Base-by-base conservation (phyloP, 2,113 vertebrate genomes). In the Perognathus longimembris region DNA sequence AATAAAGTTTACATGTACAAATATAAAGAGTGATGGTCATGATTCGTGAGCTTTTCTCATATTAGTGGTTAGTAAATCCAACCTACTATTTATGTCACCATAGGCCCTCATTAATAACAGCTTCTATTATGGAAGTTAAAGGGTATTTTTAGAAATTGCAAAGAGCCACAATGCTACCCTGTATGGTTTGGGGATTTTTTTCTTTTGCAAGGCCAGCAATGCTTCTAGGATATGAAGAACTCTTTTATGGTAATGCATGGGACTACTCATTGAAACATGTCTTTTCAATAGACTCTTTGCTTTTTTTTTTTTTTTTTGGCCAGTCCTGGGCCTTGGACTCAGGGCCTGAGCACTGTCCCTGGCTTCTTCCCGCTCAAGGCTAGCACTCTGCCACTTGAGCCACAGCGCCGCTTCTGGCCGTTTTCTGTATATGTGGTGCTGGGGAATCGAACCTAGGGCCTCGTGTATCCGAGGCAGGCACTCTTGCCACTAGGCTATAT, bases 21-120 rank as follows among this genome's bases (percentile, higher is more conserved):
- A 9, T 42, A 82, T 22, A 30, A 36, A 54, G 14, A 82, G 34
- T 84, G 59, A 79, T 0, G 4, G 57, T 6, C 45, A 85, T 67
- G 64, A 89, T 0, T 6, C n/a, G 30, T 64, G 76, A 30, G 36
- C 7, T 95, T 94, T 82, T 18, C 54, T 93, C 67, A 85, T 15
- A 64, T 63, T 71, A 45, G 59, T 26, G 14, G 70, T 66, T 11
- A 83, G 20, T 74, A 89, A 40, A 76, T 92, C 80, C 87, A 77
- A 95, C 50, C 66, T 6, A 9, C 0, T 7, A 15, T 45, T 90
- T 73, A 54, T 40, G 42, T 34, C 17, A 18, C 10, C 22, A 36
- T 87, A 80, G 73, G 50, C 5, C 40, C 8, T 38, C 83, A 87
- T 32, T 88, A 91, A 83, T 20, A 87, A 54, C 12, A 54, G 78